These are phyloP conservation scores for Galeruca laticollis DNA, from an alignment of 2,888 invertebrate genomes.

Conservation along the genomic window DNA sequence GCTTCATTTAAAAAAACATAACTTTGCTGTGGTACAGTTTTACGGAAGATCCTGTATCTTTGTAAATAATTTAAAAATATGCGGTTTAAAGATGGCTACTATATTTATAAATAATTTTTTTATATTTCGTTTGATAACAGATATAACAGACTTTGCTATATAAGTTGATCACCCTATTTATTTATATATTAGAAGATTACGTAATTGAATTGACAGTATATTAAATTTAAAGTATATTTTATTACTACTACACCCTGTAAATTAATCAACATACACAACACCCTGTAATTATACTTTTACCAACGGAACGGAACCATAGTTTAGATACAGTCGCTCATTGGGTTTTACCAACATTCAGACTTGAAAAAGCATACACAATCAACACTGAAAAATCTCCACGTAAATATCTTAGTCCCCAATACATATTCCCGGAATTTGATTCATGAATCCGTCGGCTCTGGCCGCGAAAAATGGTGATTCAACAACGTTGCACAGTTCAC, in stretches of 20 bases:
- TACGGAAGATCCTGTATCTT: no score
- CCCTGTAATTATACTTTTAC: constrained; percentile 4
- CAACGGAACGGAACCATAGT: constrained; percentile 29
- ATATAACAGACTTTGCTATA: no score
- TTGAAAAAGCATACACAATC: constrained; percentile 36
- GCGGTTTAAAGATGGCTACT: no score
- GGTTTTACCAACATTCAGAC: constrained; percentile 42
- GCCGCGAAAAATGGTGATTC: constrained; percentile 57
- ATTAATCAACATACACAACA: background rate
- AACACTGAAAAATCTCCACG: constrained; percentile 37
- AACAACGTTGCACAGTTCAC: constrained; percentile 48
- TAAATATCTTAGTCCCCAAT: constrained; percentile 50
- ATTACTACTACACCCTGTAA: background rate
- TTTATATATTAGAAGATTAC: no score
- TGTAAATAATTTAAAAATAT: no score
- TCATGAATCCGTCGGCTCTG: constrained; percentile 58
- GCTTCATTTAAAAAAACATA: no score
- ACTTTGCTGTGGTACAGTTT: no score
- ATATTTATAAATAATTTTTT: no score
- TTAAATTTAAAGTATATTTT: no score
- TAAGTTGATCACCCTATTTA: no score
- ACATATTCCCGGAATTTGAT: constrained; percentile 55
- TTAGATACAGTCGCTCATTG: constrained; percentile 23
- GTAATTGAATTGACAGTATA: no score
- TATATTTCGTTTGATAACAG: no score